Conservation (phyloP, 2,113 vertebrate species). For the Dicaeum eximium region DNA sequence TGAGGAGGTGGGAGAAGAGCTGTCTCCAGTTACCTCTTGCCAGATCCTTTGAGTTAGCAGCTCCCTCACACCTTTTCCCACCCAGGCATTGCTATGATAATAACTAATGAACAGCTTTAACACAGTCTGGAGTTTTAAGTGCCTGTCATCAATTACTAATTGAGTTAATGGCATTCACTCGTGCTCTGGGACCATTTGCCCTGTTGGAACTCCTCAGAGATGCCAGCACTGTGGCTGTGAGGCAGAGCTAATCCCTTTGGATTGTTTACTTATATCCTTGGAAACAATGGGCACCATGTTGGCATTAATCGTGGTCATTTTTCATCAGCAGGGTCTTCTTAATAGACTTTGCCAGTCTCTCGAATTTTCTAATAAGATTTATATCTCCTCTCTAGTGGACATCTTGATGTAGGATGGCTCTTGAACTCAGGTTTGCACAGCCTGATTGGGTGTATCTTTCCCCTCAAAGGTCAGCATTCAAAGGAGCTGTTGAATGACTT, state of each 20-base stretch:
- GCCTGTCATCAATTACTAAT: neutral
- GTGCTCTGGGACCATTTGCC: neutral
- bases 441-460: neutral
- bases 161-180: neutral
- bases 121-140: neutral
- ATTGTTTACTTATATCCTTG: neutral
- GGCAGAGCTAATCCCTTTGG: neutral
- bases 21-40: neutral
- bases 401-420: neutral
- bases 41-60: neutral
- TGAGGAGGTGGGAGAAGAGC: neutral
- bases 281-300: neutral
- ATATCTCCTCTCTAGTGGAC: neutral
- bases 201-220: neutral
- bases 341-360: neutral
- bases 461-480: neutral
- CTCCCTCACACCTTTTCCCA: neutral
- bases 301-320: neutral
- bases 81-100: neutral
- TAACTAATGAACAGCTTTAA: neutral
- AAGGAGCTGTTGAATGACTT: neutral
- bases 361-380: neutral
- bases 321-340: neutral
- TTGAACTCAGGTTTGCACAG: neutral
- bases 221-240: neutral